phyloP scores from a whole-genome alignment of 2,797 vertebrate species.

The Brachymystax lenok region DNA sequence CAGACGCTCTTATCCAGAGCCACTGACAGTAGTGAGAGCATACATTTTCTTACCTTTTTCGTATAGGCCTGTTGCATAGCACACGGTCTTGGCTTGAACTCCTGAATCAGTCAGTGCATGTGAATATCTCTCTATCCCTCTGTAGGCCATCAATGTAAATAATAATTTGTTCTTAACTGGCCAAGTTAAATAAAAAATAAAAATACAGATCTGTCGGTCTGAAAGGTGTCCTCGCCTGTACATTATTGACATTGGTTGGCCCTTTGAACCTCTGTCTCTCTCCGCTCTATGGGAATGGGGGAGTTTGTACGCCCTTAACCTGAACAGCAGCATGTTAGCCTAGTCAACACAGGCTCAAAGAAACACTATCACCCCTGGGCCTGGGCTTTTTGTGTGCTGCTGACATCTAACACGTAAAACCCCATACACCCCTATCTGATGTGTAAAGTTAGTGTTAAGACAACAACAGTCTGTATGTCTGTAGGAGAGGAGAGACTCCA shows the following conservation, averaged over 20 bases:
- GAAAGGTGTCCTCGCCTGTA: background rate
- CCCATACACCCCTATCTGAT: background rate
- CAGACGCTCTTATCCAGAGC: too few species aligned
- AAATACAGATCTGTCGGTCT: too few species aligned
- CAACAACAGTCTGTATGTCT: slow-evolving; percentile 12
- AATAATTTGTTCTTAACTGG: too few species aligned
- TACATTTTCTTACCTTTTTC: too few species aligned
- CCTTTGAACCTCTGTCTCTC: background rate
- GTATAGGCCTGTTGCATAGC: background rate
- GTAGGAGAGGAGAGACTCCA: background rate
- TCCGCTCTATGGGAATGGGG: background rate
- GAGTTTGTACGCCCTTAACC: background rate
- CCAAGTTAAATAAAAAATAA: too few species aligned
- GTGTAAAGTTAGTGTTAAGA: slow-evolving; percentile 17
- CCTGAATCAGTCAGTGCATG: background rate
- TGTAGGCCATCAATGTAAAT: background rate
- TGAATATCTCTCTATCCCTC: background rate
- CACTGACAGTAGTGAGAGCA: too few species aligned
- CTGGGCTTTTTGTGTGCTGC: slow-evolving; percentile 2
- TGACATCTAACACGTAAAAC: background rate
- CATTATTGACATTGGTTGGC: background rate
- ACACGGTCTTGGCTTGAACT: background rate
- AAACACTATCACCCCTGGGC: slow-evolving; percentile 15
- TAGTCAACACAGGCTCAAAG: slow-evolving; percentile 16
- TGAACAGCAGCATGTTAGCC: slow-evolving; percentile 19